A percentile compares a stretch with the other conserved stretches of the same genome.
phyloP scores from a whole-genome alignment of 2,113 vertebrate genomes.

The Astur gentilis region DNA sequence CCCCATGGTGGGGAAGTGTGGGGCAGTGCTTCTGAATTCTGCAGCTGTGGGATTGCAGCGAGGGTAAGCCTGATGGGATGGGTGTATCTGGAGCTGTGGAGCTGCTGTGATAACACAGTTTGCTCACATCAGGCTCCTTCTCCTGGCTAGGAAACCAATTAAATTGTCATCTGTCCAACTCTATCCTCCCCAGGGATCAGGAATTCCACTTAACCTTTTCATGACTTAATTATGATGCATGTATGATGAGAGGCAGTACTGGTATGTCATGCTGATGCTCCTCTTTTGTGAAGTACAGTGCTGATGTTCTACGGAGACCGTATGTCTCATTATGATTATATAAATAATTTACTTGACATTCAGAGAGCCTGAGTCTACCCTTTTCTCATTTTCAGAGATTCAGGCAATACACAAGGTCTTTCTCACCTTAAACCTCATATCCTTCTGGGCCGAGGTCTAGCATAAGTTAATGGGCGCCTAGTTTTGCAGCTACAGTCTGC shows the following conservation, averaged over 20 bases:
- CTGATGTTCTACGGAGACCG: fast-evolving
- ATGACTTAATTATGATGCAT: not conserved
- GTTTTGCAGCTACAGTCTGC: not conserved
- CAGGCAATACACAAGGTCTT: not conserved
- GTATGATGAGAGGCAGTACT: not conserved
- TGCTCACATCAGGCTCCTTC: not conserved
- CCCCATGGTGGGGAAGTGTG: fast-evolving
- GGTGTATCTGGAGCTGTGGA: no score
- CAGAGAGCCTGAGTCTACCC: not conserved
- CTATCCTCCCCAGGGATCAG: not conserved
- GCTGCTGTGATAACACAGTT: fast-evolving
- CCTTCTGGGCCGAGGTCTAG: not conserved
- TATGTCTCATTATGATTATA: not conserved
- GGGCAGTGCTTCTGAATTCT: not conserved
- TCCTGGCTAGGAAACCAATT: not conserved
- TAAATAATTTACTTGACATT: not conserved
- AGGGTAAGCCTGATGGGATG: not conserved
- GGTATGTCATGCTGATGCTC: not conserved
- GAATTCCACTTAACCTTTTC: not conserved
- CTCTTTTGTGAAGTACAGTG: not conserved
- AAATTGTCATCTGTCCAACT: not conserved
- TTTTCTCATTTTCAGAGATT: not conserved
- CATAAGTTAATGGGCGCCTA: fast-evolving
- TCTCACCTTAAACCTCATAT: not conserved
- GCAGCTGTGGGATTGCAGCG: fast-evolving